phyloP scores from a whole-genome alignment of 2,113 vertebrate genomes.

The Callipepla squamata region DNA sequence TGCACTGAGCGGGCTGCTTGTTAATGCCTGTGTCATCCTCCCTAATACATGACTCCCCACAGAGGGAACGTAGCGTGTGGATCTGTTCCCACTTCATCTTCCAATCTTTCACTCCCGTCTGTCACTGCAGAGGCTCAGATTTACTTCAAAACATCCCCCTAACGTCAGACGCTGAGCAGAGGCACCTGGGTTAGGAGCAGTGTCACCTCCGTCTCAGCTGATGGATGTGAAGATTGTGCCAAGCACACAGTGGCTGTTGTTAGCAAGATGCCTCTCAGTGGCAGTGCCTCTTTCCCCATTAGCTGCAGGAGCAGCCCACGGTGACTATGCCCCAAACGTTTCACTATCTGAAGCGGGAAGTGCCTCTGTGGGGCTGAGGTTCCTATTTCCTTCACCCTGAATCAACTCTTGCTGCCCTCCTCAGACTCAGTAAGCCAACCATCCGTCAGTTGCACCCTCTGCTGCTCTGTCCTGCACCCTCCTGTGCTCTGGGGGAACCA shows the following conservation, averaged over 20 bases:
- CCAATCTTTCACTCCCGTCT: background rate
- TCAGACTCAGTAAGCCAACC: background rate
- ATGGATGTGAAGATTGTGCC: background rate
- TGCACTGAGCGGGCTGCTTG: background rate
- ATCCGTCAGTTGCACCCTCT: background rate
- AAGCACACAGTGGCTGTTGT: background rate
- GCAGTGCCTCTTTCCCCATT: background rate
- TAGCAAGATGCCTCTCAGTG: background rate
- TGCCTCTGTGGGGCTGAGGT: background rate
- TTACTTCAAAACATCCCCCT: background rate
- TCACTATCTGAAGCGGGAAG: background rate
- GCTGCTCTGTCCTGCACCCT: background rate
- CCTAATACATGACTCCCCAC: background rate
- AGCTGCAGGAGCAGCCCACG: background rate
- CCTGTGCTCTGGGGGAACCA: background rate
- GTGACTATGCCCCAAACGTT: background rate
- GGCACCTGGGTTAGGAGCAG: background rate
- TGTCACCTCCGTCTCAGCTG: background rate
- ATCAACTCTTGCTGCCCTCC: background rate
- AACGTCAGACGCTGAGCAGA: background rate
- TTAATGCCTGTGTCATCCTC: background rate
- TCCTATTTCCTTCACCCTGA: background rate
- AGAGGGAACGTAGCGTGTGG: background rate
- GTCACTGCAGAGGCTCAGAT: background rate
- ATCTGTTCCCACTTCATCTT: background rate